Base-by-base conservation (phyloP, 1,140 invertebrate genomes). In the Ctenoplectra terminalis region DNA sequence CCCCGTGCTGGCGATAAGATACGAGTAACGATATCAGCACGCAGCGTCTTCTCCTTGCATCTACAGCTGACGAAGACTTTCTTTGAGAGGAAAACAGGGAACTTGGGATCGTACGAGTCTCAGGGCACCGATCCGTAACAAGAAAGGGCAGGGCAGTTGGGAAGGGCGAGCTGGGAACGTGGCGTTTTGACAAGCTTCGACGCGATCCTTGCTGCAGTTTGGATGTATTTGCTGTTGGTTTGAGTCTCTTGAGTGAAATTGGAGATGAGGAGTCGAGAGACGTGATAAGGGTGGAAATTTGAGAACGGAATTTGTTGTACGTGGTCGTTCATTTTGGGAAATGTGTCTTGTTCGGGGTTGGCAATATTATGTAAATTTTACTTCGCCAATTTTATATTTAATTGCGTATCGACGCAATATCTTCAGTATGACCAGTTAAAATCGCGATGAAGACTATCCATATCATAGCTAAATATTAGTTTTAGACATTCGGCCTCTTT, bases 101-200 rank as follows among this genome's bases (percentile, higher is more conserved):
- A 23, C 20, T 37, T 23, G 23, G 13, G 29, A 43, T 20, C 29
- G 63, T 56, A 79, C 76, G 76, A 79, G 66, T 72, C 76, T 72
- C 76, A 8, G 56, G 76, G 26, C 58, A 29, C 43, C 56, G 15
- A 79, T 72, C 23, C 43, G 15, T 4, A 17, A 11, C 17, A 26
- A 46, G 31, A n/a, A 11, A 50, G 15, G 31, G 17, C 23, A 34
- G 34, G 60, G 13, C 1, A 7, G 26, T 52, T 54, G 40, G 4
- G 31, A 54, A 15, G 29, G 67, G 31, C 23, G 13, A 54, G 40
- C n/a, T n/a, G n/a, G n/a, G n/a, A n/a, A 29, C 31, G 13, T 15
- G 34, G 13, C n/a, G 23, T 40, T 71, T 37, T 29, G 52, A 72
- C 37, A 56, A 40, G n/a, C 43, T 56, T 50, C 29, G 46, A 69